A percentile compares a stretch with the other conserved stretches of the same genome.
phyloP scores from a whole-genome alignment of 2,797 vertebrate species.

The Sebastes hubbsi region DNA sequence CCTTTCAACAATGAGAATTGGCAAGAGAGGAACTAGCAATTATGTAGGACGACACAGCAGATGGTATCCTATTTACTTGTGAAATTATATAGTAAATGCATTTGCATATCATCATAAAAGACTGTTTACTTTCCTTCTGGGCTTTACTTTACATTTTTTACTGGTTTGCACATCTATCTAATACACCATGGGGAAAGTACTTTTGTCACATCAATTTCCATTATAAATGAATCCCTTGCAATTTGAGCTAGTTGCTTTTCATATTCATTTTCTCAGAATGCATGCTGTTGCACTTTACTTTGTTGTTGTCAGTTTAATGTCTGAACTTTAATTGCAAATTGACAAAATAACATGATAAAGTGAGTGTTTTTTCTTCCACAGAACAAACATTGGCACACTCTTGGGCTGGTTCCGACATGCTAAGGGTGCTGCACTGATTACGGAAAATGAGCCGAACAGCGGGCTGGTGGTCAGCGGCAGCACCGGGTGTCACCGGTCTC shows the following conservation, averaged over 20 bases:
- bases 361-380: not conserved
- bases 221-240: not conserved
- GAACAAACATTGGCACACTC: not conserved
- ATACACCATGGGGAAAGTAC: not conserved
- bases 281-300: not conserved
- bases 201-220: not conserved
- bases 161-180: not conserved
- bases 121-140: not conserved
- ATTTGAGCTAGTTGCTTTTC: not conserved
- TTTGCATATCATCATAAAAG: constrained; percentile 16
- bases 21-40: constrained; percentile 39
- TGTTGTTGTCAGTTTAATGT: not conserved
- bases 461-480: too few relatives aligned
- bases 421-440: too few relatives aligned
- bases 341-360: not conserved
- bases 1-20: constrained; percentile 58
- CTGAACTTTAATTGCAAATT: not conserved
- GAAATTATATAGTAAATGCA: constrained; percentile 31
- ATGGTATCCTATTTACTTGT: constrained; percentile 54
- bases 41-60: constrained; percentile 54
- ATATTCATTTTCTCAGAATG: not conserved
- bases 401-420: too few relatives aligned
- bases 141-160: not conserved
- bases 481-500: too few relatives aligned
- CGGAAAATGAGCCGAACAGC: too few relatives aligned